Conservation (phyloP, 2,113 vertebrate genomes). For the Amia ocellicauda region DNA sequence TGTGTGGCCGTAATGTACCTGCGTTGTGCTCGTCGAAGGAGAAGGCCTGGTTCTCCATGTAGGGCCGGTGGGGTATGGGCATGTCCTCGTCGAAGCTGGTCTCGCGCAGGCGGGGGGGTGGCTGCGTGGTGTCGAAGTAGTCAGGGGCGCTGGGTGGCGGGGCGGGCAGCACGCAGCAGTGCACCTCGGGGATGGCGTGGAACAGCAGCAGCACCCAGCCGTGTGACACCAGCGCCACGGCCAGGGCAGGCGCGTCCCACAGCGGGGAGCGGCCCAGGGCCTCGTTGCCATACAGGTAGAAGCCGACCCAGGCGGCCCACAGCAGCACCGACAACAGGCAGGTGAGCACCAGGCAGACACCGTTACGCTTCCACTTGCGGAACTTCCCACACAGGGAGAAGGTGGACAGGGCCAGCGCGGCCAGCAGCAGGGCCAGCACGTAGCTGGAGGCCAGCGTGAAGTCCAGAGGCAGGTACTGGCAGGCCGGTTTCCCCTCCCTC, state of each 20-base stretch:
- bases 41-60: constrained; percentile 94
- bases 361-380: constrained; percentile 85
- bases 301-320: constrained; percentile 91
- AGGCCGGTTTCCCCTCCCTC: constrained; percentile 79
- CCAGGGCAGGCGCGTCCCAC: constrained; percentile 87
- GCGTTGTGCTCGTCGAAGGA: constrained; percentile 88
- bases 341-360: constrained; percentile 79
- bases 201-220: constrained; percentile 93
- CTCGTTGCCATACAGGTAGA: constrained; percentile 86
- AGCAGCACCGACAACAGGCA: constrained; percentile 82
- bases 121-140: constrained; percentile 94
- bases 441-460: constrained; percentile 87
- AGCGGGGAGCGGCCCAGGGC: constrained; percentile 69
- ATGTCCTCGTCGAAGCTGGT: constrained; percentile 93
- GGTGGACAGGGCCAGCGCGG: constrained; percentile 70
- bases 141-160: constrained; percentile 87
- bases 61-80: constrained; percentile 84
- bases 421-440: constrained; percentile 78
- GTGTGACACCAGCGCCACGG: constrained; percentile 84
- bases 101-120: constrained; percentile 86
- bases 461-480: constrained; percentile 86
- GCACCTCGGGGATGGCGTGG: constrained; percentile 87
- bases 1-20: constrained; percentile 62
- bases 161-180: constrained; percentile 78
- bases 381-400: constrained; percentile 87